Evolutionary conservation across 2,797 vertebrate species (phyloP), one percentile per base, ranked within the genome.

Genomic region (Sebastes umbrosus): DNA sequence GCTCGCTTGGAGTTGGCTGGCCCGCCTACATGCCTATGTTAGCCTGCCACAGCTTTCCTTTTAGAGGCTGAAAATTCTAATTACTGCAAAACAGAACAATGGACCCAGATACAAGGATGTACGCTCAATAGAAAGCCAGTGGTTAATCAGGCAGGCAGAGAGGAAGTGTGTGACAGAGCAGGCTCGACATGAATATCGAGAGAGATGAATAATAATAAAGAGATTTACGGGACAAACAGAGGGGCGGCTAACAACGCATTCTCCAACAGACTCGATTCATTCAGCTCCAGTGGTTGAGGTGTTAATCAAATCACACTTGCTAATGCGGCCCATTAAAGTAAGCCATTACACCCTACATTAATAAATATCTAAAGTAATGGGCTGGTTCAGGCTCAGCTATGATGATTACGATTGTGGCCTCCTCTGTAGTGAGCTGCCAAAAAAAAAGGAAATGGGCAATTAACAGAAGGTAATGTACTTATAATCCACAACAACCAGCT

Each of bases 51-150:
- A 31, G 77, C 72, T 82, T 73, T 90, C 24, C 24, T 85, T 77
- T 87, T 57, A 29, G 58, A 82, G 78, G 79, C 71, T 85, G 85
- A 87, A 88, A 92, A 92, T 93, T 90, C 79, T 91, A 92, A 92
- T 93, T 90, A 92, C 69, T 75, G 79, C 63, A 62, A 83, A 90
- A 83, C 72, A 88, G 79, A 91, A 91, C 90, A 93, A 91, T 85
- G 82, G 68, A 60, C 27, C 14, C 27, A 71, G 70, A 90, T 82
- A 74, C 52, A 82, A 70, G 65, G 69, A 89, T 50, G 80, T 76
- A 46, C 69, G 69, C 68, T 75, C 69, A 75, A 79, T 60, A 82
- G 78, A 74, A 84, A 90, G 65, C 71, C 69, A 78, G 77, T 75
- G 69, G 78, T 83, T 90, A 85, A 80, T 81, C 68, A 80, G 24